phyloP scores from a whole-genome alignment of 2,797 vertebrate species.

The Epinephelus coioides region DNA sequence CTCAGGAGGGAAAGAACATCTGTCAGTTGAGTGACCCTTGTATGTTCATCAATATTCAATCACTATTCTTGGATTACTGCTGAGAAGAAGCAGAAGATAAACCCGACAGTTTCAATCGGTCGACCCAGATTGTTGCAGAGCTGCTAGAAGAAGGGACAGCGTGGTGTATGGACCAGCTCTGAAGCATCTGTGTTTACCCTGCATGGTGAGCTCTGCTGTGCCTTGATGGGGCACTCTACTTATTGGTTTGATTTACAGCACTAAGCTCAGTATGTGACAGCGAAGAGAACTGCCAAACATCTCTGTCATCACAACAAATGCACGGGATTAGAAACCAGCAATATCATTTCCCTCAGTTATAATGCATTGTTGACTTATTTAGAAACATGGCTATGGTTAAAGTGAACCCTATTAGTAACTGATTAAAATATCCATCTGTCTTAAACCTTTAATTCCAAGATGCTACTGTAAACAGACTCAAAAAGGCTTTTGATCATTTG shows the following conservation, averaged over 20 bases:
- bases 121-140: conserved; percentile 61
- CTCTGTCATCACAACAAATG: conserved; percentile 19
- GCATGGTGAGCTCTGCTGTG: conserved; percentile 76
- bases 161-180: conserved; percentile 55
- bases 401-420: conserved; percentile 2
- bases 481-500: conserved; percentile 1
- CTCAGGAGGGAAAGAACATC: conserved; percentile 61
- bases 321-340: conserved; percentile 8
- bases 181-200: conserved; percentile 74
- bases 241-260: conserved; percentile 64
- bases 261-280: conserved; percentile 37
- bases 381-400: conserved; percentile 1
- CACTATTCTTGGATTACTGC: conserved; percentile 67
- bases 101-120: conserved; percentile 43
- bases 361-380: conserved; percentile 28
- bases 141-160: conserved; percentile 44
- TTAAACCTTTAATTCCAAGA: conserved; percentile 12
- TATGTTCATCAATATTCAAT: conserved; percentile 55
- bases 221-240: conserved; percentile 67
- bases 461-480: conserved; percentile 15
- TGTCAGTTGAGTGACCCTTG: conserved; percentile 63
- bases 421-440: conserved; percentile 13
- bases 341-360: conserved; percentile 3
- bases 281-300: conserved; percentile 38
- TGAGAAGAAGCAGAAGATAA: conserved; percentile 45